These are phyloP conservation scores for Phalanger gymnotis DNA, from an alignment of 2,797 vertebrate genomes.

Conservation along the genomic window DNA sequence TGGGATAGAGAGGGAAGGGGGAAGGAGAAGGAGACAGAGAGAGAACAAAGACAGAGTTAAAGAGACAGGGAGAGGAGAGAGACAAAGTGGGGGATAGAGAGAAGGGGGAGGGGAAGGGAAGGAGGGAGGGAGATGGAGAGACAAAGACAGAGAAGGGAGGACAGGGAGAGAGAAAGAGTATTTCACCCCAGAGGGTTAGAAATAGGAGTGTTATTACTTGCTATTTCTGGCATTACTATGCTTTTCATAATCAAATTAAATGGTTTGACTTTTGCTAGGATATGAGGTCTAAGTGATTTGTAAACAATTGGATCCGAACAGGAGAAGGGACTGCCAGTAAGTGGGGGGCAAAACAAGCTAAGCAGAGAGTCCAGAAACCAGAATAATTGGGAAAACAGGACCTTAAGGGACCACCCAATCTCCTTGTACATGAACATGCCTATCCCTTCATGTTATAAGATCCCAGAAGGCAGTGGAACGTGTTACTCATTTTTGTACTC, in stretches of 20 bases:
- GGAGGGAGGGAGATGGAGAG: neutral
- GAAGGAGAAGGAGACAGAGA: neutral
- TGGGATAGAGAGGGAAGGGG: neutral
- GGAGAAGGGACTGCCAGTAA: neutral
- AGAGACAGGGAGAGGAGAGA: neutral
- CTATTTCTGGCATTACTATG: neutral
- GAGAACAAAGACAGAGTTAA: neutral
- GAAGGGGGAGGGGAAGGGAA: neutral
- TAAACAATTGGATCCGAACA: neutral
- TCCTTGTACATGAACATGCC: neutral
- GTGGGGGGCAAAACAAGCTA: neutral
- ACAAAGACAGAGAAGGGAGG: neutral
- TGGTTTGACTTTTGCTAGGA: neutral
- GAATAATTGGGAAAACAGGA: neutral
- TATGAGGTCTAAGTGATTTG: neutral
- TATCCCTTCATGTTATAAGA: neutral
- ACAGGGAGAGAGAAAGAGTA: neutral
- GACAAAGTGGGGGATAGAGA: neutral
- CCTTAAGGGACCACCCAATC: neutral
- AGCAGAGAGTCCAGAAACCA: neutral
- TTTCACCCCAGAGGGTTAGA: neutral
- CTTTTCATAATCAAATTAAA: neutral
- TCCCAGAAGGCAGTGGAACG: neutral
- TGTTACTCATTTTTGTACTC: neutral
- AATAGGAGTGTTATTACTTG: neutral